Evolutionary conservation across 2,113 vertebrate genomes (phyloP).

Genomic region (Burhinus oedicnemus): DNA sequence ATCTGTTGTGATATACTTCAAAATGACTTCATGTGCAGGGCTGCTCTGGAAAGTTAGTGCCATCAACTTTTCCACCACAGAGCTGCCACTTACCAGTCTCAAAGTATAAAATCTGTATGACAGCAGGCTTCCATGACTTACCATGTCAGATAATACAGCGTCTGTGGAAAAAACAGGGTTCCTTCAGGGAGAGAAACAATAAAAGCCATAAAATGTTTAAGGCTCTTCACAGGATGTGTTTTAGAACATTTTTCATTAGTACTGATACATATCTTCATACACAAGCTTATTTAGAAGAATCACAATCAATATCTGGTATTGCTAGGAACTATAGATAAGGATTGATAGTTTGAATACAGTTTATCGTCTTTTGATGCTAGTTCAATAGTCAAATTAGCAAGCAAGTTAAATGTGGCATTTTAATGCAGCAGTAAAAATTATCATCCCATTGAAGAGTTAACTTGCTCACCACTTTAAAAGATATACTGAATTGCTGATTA

Average conservation of each 20-base stretch:
- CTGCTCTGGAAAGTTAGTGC: background rate
- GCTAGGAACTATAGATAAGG: background rate
- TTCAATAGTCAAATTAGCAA: background rate
- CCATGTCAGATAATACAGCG: background rate
- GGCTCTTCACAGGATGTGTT: background rate
- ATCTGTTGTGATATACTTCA: background rate
- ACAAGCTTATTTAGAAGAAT: background rate
- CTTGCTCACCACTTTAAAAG: background rate
- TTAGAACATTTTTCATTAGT: background rate
- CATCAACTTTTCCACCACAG: background rate
- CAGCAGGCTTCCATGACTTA: background rate
- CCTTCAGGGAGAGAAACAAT: background rate
- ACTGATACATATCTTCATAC: background rate
- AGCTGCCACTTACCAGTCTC: background rate
- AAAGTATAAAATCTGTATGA: background rate
- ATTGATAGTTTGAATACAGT: background rate
- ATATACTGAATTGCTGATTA: background rate
- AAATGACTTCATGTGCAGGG: accelerated
- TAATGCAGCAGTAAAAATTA: background rate
- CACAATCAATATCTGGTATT: background rate
- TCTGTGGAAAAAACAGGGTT: background rate
- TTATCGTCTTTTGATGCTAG: background rate
- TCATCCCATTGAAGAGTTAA: background rate
- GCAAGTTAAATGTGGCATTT: background rate
- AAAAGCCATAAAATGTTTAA: background rate